Conservation (phyloP, 2,797 vertebrate genomes). For the Acipenser oxyrinchus region DNA sequence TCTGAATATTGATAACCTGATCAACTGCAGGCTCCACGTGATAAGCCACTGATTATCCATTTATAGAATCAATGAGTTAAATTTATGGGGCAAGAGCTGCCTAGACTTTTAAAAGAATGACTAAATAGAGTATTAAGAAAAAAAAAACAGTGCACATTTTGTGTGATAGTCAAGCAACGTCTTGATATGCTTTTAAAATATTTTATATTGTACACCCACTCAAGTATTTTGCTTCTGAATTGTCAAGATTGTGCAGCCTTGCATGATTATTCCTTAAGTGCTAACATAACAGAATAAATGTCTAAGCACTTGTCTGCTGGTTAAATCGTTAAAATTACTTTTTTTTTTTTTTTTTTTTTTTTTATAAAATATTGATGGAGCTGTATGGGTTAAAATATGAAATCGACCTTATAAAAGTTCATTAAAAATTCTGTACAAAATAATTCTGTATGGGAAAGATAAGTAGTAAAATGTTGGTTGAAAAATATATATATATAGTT, state of each 20-base stretch:
- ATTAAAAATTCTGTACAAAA: slow-evolving; percentile 88
- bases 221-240: slow-evolving; percentile 44
- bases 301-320: slow-evolving; percentile 78
- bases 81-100: slow-evolving; percentile 49
- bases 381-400: slow-evolving; percentile 79
- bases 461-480: slow-evolving; percentile 82
- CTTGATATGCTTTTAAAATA: slow-evolving; percentile 47
- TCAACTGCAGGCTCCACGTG: slow-evolving; percentile 54
- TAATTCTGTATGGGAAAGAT: slow-evolving; percentile 81
- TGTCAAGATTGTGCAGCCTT: slow-evolving; percentile 60
- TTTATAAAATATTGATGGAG: slow-evolving; percentile 79
- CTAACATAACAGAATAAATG: slow-evolving; percentile 78
- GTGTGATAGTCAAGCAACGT: slow-evolving; percentile 75
- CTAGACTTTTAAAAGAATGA: slow-evolving; percentile 27
- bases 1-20: slow-evolving; percentile 50
- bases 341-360: slow-evolving; percentile 36
- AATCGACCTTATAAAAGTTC: slow-evolving; percentile 82
- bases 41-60: slow-evolving; percentile 36
- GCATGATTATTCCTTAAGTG: slow-evolving; percentile 67
- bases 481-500: slow-evolving; percentile 84
- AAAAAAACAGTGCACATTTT: slow-evolving; percentile 67
- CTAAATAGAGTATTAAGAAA: slow-evolving; percentile 40
- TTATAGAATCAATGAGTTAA: slow-evolving; percentile 22
- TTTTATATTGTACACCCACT: slow-evolving; percentile 38
- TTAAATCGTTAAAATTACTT: slow-evolving; percentile 68